Base-by-base conservation (phyloP, 2,888 invertebrate genomes). In the Mythimna lalbum region DNA sequence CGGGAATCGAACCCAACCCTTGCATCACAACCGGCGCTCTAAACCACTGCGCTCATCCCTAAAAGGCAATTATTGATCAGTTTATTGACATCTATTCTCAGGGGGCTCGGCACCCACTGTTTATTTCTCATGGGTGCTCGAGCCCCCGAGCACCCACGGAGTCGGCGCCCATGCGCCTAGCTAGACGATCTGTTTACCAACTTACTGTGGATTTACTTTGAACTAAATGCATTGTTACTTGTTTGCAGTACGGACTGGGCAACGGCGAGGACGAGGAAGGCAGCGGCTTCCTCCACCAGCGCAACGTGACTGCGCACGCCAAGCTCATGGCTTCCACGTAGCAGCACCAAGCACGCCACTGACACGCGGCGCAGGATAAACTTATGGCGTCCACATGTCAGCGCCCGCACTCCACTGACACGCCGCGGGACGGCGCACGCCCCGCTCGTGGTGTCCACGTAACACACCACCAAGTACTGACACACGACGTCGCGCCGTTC, bases 301-400 rank as follows among this genome's bases (percentile, higher is more conserved):
- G 98, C 90, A 98, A 98, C 94, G 98, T 98, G 80, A 98, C 98
- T 53, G 98, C 98, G 77, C 98, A 98, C 73, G 98, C 98, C 69
- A 98, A 98, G 91, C 96, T 98, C 78, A 98, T 98, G 97, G 98
- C 98, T 17, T 98, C 98, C 69, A 98, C 98, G 92, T 98, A 97
- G 96, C 94, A 97, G 95, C 93, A 79, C 71, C 27, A 68, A 47
- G 36, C 53, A 39, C 49, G 52, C 59, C 61, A 3, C 21, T 21
- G 23, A 43, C 50, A 23, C 64, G 12, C 27, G 55, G 98, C 98
- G 77, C 98, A 98, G 73, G 98, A 98, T 69, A 98, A 98, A 91
- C 95, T 98, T 78, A 98, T 98, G 97, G 98, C 98, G 17, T 98
- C 98, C 69, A 98, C 98, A 92, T 98, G 97, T 96, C 94, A 97